phyloP scores from a whole-genome alignment of 2,113 vertebrate species.

The Mus spicilegus region DNA sequence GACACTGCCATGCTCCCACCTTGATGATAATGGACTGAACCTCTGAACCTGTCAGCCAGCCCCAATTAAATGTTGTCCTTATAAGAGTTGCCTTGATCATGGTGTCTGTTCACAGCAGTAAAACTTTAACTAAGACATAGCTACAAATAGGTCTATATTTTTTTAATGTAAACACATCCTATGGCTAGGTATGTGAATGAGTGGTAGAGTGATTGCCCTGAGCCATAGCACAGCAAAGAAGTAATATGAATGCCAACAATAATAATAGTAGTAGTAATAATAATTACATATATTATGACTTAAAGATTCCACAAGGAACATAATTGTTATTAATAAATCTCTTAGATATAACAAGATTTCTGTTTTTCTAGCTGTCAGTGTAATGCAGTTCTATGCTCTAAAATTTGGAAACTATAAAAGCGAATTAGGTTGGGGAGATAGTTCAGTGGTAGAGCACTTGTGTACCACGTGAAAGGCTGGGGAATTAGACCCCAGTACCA shows the following conservation, averaged over 20 bases:
- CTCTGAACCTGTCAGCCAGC: no score
- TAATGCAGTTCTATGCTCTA: neutral
- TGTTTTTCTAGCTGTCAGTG: slow-evolving; percentile 25
- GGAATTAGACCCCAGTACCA: neutral
- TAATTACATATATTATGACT: neutral
- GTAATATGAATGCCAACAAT: neutral
- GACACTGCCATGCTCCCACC: no score
- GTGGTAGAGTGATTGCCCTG: neutral
- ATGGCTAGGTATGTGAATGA: neutral
- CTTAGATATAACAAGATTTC: neutral
- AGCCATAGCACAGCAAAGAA: neutral
- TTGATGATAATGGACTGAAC: no score
- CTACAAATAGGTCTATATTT: neutral
- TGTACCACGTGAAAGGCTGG: neutral
- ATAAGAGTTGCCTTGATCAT: no score
- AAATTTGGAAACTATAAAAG: neutral
- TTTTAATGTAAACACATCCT: neutral
- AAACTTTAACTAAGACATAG: no score
- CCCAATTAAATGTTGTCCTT: no score
- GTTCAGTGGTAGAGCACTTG: neutral
- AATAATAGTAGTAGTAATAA: neutral
- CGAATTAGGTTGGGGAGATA: neutral
- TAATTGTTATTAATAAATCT: neutral
- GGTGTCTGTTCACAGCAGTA: no score
- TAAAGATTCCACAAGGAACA: neutral